Percentiles rank a stretch among this genome's conserved stretches.
These are phyloP conservation scores for Nibea coibor DNA, from an alignment of 2,113 vertebrate genomes.

Conservation along the genomic window DNA sequence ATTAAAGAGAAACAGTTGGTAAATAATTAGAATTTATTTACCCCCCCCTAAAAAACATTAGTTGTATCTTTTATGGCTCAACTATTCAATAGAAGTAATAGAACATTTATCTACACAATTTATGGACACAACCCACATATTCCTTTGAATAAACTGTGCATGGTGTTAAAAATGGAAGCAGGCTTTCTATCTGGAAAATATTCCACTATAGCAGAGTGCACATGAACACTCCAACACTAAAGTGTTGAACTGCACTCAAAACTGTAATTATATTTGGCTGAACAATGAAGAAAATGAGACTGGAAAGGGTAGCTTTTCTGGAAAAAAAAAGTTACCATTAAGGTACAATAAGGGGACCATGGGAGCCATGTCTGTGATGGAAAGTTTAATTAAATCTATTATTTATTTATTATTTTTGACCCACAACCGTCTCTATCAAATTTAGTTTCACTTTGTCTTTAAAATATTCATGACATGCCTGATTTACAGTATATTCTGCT, in stretches of 20 bases:
- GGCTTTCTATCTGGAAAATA: not conserved
- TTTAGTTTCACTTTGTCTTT: slow-evolving; percentile 24
- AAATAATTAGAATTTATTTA: too few relatives aligned
- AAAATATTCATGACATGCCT: slow-evolving; percentile 51
- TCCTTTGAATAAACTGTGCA: not conserved
- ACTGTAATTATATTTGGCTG: slow-evolving; percentile 43
- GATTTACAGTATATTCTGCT: slow-evolving; percentile 40
- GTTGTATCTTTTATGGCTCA: not conserved
- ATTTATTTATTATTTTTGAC: not conserved
- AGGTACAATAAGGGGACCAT: slow-evolving; percentile 4
- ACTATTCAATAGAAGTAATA: not conserved
- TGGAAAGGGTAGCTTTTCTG: not conserved
- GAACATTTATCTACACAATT: not conserved
- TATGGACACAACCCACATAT: not conserved
- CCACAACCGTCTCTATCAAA: not conserved
- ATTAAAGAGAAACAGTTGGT: not conserved
- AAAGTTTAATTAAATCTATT: not conserved
- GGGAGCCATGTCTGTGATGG: not conserved
- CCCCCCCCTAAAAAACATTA: not conserved
- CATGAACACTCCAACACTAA: not conserved
- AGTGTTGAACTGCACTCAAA: slow-evolving; percentile 12
- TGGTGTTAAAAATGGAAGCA: not conserved
- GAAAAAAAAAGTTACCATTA: slow-evolving; percentile 22
- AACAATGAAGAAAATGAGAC: slow-evolving; percentile 19
- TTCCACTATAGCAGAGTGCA: not conserved